phyloP scores from a whole-genome alignment of 92 coral and sea anemone genomes.

The Desmophyllum pertusum region DNA sequence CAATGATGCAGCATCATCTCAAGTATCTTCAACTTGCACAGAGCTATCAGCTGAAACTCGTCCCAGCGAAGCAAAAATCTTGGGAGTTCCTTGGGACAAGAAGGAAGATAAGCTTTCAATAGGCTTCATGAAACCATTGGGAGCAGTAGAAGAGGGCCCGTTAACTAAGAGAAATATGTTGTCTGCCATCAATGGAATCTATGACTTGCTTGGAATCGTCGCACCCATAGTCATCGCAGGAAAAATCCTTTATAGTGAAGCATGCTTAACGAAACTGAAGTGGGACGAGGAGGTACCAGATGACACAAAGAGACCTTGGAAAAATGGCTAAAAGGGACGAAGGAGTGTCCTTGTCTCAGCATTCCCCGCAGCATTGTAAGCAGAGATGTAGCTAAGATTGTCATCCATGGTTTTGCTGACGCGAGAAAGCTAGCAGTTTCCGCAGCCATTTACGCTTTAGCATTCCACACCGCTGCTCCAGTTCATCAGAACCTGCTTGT shows the following conservation, averaged over 20 bases:
- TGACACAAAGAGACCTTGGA: conserved; percentile 41
- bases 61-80: too few relatives aligned
- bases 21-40: too few relatives aligned
- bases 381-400: conserved; percentile 14
- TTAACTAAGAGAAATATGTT: conserved; percentile 58
- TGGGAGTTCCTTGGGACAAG: conserved; percentile 70
- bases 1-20: too few relatives aligned
- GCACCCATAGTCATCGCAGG: conserved; percentile 14
- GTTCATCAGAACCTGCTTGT: conserved; percentile 51
- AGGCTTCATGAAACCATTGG: conserved; percentile 17
- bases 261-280: conserved; percentile 40
- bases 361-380: conserved; percentile 66
- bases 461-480: conserved; percentile 21
- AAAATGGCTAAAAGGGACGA: conserved; percentile 50
- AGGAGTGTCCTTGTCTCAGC: conserved; percentile 15
- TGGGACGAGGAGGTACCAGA: conserved; percentile 58
- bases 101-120: conserved; percentile 38
- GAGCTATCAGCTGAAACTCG: too few relatives aligned
- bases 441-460: conserved; percentile 37
- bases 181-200: conserved; percentile 55
- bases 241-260: too few relatives aligned
- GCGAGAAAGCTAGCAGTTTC: conserved; percentile 57
- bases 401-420: conserved; percentile 60
- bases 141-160: neutral
- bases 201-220: conserved; percentile 50